A percentile compares a stretch with the other conserved stretches of the same genome.
Conservation (phyloP, 2,797 vertebrate species). For the Salmo trutta region DNA sequence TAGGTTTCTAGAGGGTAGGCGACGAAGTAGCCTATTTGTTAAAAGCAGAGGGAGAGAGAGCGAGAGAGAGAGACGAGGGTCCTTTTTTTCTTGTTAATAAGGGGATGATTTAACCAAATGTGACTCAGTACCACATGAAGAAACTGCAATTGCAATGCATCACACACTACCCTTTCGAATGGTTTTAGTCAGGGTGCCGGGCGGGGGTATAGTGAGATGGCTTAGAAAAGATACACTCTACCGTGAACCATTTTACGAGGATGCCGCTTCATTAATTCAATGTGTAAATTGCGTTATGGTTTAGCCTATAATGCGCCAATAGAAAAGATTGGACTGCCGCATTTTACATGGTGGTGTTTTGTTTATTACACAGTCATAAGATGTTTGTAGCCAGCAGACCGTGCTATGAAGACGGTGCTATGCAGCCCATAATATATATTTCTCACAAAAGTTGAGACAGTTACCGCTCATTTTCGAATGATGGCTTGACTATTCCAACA, state of each 20-base stretch:
- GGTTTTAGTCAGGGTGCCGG: background rate
- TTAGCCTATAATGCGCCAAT: background rate
- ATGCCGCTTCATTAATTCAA: background rate
- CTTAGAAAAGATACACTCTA: background rate
- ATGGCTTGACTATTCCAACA: background rate
- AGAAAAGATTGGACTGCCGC: background rate
- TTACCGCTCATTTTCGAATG: background rate
- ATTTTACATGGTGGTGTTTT: background rate
- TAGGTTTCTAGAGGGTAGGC: constrained; percentile 80
- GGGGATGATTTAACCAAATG: constrained; percentile 50
- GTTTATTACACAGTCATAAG: background rate
- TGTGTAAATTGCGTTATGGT: background rate
- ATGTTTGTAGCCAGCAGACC: background rate
- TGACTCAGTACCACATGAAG: constrained; percentile 30
- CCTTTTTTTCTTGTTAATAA: constrained; percentile 53
- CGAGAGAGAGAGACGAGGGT: constrained; percentile 23
- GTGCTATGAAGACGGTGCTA: background rate
- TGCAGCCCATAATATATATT: background rate
- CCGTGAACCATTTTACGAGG: background rate
- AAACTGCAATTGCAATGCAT: background rate
- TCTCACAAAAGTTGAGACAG: background rate
- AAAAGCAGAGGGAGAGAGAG: constrained; percentile 13
- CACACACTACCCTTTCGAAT: background rate
- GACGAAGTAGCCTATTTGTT: constrained; percentile 56
- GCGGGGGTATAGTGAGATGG: background rate